Percentiles rank a stretch among this genome's conserved stretches.
phyloP scores from a whole-genome alignment of 2,113 vertebrate species.

The Jaculus jaculus region DNA sequence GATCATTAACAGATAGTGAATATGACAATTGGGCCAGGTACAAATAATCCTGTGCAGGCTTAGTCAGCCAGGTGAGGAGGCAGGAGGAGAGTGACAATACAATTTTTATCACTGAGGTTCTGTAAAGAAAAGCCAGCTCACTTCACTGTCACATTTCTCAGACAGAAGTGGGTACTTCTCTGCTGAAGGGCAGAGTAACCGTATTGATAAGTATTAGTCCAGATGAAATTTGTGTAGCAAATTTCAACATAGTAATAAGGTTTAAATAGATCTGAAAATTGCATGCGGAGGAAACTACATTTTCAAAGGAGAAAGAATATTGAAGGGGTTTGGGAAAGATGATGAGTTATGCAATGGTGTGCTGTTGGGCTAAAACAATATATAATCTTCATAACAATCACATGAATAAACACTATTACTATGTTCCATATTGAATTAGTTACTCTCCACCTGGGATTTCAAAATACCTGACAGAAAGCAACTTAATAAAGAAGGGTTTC shows the following conservation, averaged over 20 bases:
- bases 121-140: background rate
- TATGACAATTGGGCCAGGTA: background rate
- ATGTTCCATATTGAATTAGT: no score
- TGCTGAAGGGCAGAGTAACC: background rate
- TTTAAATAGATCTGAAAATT: background rate
- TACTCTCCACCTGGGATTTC: no score
- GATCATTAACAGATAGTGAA: background rate
- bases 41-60: background rate
- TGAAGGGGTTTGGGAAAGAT: background rate
- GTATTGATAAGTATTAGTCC: background rate
- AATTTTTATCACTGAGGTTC: background rate
- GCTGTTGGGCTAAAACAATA: background rate
- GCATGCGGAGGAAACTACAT: background rate
- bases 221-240: background rate
- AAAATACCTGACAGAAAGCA: no score
- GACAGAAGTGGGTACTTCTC: background rate
- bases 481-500: no score
- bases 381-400: background rate
- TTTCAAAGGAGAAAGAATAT: background rate
- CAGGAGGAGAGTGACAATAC: background rate
- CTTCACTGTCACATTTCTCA: background rate
- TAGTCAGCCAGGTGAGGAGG: background rate
- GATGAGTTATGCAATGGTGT: background rate
- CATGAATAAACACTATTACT: no score
- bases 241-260: background rate